Base-by-base conservation (phyloP, 1,140 invertebrate species). In the Hyles euphorbiae region DNA sequence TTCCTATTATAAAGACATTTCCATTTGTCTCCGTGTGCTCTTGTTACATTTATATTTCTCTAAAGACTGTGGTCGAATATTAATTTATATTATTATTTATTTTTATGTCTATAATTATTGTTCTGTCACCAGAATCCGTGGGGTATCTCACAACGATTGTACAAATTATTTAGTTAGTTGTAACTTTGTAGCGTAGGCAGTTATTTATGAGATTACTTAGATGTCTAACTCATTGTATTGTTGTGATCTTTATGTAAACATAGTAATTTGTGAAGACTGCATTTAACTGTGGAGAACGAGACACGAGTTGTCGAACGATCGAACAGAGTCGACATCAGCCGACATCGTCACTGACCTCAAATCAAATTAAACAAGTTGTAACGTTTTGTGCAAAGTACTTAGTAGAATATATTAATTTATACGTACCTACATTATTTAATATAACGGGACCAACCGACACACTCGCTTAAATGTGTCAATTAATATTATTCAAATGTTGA, bases 401-500 rank as follows among this genome's bases (percentile, higher is more conserved):
- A 88, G 77, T 88, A 88, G 86, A 68, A 79, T 81, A 81, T 88
- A 87, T 83, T 88, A 87, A 88, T 87, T 88, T 88, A 88, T 88
- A 76, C 68, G 67, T 77, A 67, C 54, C 59, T 63, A 74, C 77
- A 64, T 81, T 81, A 78, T 65, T 80, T 81, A 79, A 78, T 67
- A 48, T 48, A 22, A 11, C 5, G 46, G n/a, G 46, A 11, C 46
- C 3, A 44, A 22, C 53, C 32, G 40, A 44, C 34, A 44, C 40
- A 6, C 40, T 36, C n/a, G n/a, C 11, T 40, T 40, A 5, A 40
- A 40, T 40, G 4, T 50, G 48, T 50, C 11, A 22, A 4, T 40
- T 40, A 40, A 40, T 40, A 40, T 40, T 40, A 8, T 40, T 40
- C n/a, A 34, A 52, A 52, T 52, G 34, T 32, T 9, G 11, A 34